A percentile compares a stretch with the other conserved stretches of the same genome.
phyloP scores from a whole-genome alignment of 1,140 invertebrate genomes.

The Solenopsis invicta region DNA sequence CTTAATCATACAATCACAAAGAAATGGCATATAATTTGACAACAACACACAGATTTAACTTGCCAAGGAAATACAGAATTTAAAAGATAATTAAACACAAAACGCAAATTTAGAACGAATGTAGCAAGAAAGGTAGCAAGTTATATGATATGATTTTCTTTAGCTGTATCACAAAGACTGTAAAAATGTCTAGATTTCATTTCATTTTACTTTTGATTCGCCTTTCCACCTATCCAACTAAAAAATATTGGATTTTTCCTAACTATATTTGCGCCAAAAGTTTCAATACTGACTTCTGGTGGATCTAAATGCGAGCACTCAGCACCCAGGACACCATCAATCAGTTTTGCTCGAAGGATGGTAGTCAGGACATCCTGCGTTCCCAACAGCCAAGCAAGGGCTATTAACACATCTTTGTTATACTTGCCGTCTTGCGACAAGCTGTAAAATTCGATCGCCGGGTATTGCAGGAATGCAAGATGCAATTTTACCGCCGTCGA shows the following conservation, averaged over 20 bases:
- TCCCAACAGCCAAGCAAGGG: conserved; percentile 79
- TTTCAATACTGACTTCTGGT: not conserved
- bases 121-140: not conserved
- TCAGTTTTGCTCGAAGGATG: conserved; percentile 69
- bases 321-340: conserved; percentile 68
- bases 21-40: too few relatives aligned
- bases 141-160: not conserved
- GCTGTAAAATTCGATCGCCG: conserved; percentile 78
- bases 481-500: conserved; percentile 75
- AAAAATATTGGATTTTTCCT: not conserved
- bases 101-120: too few relatives aligned
- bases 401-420: conserved; percentile 76
- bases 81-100: too few relatives aligned
- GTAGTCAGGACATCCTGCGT: conserved; percentile 73
- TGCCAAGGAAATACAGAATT: too few relatives aligned
- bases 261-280: not conserved
- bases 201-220: not conserved
- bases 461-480: conserved; percentile 80
- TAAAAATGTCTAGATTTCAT: not conserved
- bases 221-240: not conserved
- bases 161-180: not conserved
- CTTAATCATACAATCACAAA: too few relatives aligned
- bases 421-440: conserved; percentile 50
- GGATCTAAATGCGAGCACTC: conserved; percentile 55
- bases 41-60: too few relatives aligned